Base-by-base conservation (phyloP, 53 echinoderm and acorn worm species). In the Antedon mediterranea region DNA sequence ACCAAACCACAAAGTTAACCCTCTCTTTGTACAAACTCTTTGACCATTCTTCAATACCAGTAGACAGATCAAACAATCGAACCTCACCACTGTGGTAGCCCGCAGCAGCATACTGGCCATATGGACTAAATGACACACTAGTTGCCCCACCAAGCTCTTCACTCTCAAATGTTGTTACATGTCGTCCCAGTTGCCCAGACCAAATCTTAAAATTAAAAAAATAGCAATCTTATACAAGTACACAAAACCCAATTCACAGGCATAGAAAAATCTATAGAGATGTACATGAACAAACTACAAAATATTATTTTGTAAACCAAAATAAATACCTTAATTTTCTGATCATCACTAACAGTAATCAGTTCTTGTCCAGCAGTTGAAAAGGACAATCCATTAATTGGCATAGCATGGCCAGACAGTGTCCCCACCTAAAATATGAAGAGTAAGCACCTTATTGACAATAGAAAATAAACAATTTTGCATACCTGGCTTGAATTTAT, bases 331-430 rank as follows among this genome's bases (percentile, higher is more conserved):
- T 92, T 98, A 72, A 89, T 74, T 71, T 86, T 90, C 32, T 93
- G 98, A 76, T 98, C 98, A 81, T 98, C 93, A 84, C 98, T 93
- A 43, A 88, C 92, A 26, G 98, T 98, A 0, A 98, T 88, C 72
- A 98, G 79, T 79, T 98, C 85, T 34, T 84, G 83, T 71, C 98
- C 98, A 71, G 82, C 88, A 13, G 88, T 80, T 28, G 98, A 88
- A 86, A 90, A 97, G 32, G 85, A 72, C 7, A 98, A 82, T 72
- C 78, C 80, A 72, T 93, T 98, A 79, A 98, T 93, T 26, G 98
- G 92, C 74, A 86, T 82, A 18, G 81, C 82, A 78, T 98, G 98
- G 30, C 98, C 98, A 73, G 80, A 83, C 31, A 98, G 76, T 34
- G 88, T 90, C 28, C 98, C 98, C 76, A 98, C 98, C 98, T 93